Base-by-base conservation (phyloP, 2,888 invertebrate species). In the Acheta domesticus region DNA sequence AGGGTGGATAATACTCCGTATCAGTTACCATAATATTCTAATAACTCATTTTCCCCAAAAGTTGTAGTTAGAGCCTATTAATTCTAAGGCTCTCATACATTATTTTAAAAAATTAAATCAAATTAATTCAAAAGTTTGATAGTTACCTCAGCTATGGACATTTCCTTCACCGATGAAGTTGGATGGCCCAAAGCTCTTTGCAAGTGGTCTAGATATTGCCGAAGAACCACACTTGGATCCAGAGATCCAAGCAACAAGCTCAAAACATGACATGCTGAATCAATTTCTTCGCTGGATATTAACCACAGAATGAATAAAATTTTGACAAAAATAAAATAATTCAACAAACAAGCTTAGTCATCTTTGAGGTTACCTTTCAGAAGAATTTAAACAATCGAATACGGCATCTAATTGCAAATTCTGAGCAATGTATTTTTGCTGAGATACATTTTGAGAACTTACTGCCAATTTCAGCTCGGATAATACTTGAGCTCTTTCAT, bases 241-340 rank as follows among this genome's bases (percentile, higher is more conserved):
- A 93, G 87, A 83, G 91, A 91, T 14, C 90, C 88, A 85, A 95
- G 89, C 84, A 93, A 90, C 81, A 90, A 86, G 75, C 90, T 88
- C 73, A 94, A 86, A 11, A 93, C 90, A 84, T 93, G 92, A 84
- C 91, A 91, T 21, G 92, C 90, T 80, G 92, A 84, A 83, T 90
- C 89, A 8, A 91, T 87, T 84, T 92, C 90, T 80, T 90, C 88
- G 82, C 92, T 91, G 84, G 78, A 85, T 85, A 81, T 77, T 78
- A 79, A 74, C 74, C 74, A 82, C 16, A 20, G 49, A 80, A 78
- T 12, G 20, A 48, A n/a, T 80, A 77, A 62, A 77, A 80, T 73
- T 75, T 62, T n/a, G 62, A 16, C n/a, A 62, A 62, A 62, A 62
- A 62, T 77, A 20, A 62, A 23, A 74, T 62, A 21, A 23, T 75